Evolutionary conservation across 2,113 vertebrate species (phyloP).

Genomic region (Percopsis transmontana): DNA sequence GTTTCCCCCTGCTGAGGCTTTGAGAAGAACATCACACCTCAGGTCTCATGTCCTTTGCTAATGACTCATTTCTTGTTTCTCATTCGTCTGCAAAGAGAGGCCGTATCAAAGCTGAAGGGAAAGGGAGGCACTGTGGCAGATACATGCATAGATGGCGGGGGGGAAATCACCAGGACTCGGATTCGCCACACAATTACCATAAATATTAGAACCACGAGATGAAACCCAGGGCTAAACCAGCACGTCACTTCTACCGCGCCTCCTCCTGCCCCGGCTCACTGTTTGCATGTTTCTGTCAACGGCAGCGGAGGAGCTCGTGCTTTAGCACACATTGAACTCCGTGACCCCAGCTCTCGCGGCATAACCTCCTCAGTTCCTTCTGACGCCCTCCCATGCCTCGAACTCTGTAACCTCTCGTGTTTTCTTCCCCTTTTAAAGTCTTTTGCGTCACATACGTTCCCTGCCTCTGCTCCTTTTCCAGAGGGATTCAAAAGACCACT

Average conservation of each 20-base stretch:
- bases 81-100: slow-evolving; percentile 35
- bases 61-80: slow-evolving; percentile 63
- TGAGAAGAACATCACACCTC: slow-evolving; percentile 26
- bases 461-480: slow-evolving; percentile 16
- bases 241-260: slow-evolving; percentile 36
- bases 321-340: slow-evolving; percentile 66
- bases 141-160: slow-evolving; percentile 1
- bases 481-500: slow-evolving; percentile 9
- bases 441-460: slow-evolving; percentile 18
- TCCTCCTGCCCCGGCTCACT: slow-evolving; percentile 43
- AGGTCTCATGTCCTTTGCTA: slow-evolving; percentile 38
- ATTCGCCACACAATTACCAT: slow-evolving; percentile 15
- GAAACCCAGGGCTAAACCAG: not conserved
- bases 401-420: slow-evolving; percentile 65
- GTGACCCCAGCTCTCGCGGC: slow-evolving; percentile 64
- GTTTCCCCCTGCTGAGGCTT: not conserved
- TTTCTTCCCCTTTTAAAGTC: slow-evolving; percentile 26
- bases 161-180: slow-evolving; percentile 20
- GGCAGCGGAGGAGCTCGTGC: slow-evolving; percentile 54
- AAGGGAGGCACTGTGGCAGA: not conserved
- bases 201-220: slow-evolving; percentile 11
- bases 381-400: slow-evolving; percentile 43
- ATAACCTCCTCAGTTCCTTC: slow-evolving; percentile 57
- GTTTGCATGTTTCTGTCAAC: slow-evolving; percentile 62
- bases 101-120: slow-evolving; percentile 15